Evolutionary conservation across 1,140 invertebrate species (phyloP), one percentile per base, ranked within the genome.

Genomic region (Meloidogyne hapla): DNA sequence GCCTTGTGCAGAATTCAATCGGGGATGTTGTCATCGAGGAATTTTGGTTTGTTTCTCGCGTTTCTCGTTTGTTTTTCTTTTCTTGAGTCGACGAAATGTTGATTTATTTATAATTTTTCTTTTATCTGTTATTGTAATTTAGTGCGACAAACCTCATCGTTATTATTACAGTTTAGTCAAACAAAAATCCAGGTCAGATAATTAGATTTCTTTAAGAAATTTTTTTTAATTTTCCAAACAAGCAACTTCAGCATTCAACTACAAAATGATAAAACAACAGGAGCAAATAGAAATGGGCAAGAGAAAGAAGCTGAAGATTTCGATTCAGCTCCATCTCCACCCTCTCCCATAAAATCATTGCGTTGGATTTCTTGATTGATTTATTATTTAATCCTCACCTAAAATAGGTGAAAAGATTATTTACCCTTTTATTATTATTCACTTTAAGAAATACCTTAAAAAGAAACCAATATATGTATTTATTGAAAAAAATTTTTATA

Each of bases 111-210:
- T n/a, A n/a, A 21, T 26, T 56, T 64, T 62, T 63, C 2, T 13
- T 12, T 38, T 28, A 23, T 42, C 5, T 25, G 0, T 76, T 12
- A 74, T 77, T 23, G 13, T 12, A 64, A 69, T 80, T 81, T 75
- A 81, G 80, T 81, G 80, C 69, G 42, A 71, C 45, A 48, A 61
- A 64, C 69, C 73, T n/a, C 80, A 81, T 76, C 80, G 80, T 10
- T 80, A 80, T 62, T 48, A 77, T 33, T 79, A 80, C 69, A 42
- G 64, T 68, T 56, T 64, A 75, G 38, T 62, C 21, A 76, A 76
- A 63, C 18, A 76, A 25, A 76, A 69, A 26, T 45, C 28, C 72
- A 65, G 28, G 28, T n/a, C 45, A 61, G 23, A 40, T 21, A 67
- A 67, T 38, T 38, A 5, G 1, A 1, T n/a, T 56, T n/a, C 0